Percentiles rank a stretch among this genome's conserved stretches.
Evolutionary conservation across 2,888 invertebrate species (phyloP).

Genomic region (Rotaria socialis): DNA sequence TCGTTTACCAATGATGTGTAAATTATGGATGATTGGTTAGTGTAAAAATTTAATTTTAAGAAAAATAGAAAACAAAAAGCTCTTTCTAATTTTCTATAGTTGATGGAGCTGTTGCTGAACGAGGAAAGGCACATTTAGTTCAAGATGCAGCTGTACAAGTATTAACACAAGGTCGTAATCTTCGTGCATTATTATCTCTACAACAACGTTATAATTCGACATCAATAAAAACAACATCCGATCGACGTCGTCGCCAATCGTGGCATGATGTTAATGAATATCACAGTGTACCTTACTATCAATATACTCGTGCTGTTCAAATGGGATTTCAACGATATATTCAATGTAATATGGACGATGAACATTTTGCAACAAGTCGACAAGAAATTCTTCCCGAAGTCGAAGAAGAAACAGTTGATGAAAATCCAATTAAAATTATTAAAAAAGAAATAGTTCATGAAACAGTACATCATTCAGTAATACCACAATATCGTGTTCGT

Average conservation of each 20-base stretch:
- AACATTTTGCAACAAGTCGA: neutral
- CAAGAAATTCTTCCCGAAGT: neutral
- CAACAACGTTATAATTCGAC: neutral
- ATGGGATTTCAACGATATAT: neutral
- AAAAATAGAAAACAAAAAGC: neutral
- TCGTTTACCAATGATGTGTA: constrained; percentile 33
- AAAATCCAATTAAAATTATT: neutral
- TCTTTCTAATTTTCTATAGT: neutral
- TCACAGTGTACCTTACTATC: constrained; percentile 12
- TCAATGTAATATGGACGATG: constrained; percentile 28
- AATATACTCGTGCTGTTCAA: neutral
- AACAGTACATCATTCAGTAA: neutral
- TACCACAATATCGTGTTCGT: neutral
- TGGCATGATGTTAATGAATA: constrained; percentile 24
- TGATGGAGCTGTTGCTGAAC: constrained; percentile 1
- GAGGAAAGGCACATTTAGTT: constrained; percentile 27
- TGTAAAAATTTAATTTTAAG: neutral
- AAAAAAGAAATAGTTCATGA: neutral
- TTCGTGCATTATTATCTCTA: neutral
- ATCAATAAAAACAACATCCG: neutral
- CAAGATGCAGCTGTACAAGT: constrained; percentile 35
- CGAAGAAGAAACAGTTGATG: neutral
- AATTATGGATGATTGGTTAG: constrained; percentile 29
- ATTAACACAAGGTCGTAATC: neutral
- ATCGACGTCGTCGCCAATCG: neutral